Percentiles rank a stretch among this genome's conserved stretches.
These are phyloP conservation scores for Dromaius novaehollandiae DNA, from an alignment of 2,113 vertebrate species.

Conservation along the genomic window DNA sequence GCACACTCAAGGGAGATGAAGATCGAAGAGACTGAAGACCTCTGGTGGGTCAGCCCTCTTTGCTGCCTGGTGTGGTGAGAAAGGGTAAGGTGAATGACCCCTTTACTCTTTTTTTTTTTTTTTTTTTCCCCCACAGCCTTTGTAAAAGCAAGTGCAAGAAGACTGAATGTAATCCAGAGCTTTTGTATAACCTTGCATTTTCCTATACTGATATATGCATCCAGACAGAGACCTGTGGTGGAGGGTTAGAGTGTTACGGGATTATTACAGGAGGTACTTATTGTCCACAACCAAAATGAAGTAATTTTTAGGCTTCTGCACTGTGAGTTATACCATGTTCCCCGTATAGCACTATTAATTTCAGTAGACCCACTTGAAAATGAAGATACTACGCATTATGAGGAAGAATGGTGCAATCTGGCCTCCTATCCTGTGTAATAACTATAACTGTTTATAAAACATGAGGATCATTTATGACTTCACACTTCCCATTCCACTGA, in stretches of 20 bases:
- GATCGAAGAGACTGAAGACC: neutral
- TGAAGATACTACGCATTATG: neutral
- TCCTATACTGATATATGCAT: neutral
- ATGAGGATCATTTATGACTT: constrained; percentile 14
- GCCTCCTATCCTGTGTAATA: neutral
- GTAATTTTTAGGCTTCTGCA: neutral
- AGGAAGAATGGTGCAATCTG: constrained; percentile 30
- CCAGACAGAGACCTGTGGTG: neutral
- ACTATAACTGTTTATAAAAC: constrained; percentile 18
- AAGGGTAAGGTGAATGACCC: too few species aligned
- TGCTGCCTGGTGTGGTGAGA: neutral
- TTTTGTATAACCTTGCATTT: neutral
- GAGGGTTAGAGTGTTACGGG: neutral
- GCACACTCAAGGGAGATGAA: neutral
- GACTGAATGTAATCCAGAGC: neutral
- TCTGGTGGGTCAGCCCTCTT: neutral
- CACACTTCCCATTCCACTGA: neutral
- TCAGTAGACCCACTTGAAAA: neutral
- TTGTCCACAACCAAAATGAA: neutral
- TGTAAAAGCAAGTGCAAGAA: neutral
- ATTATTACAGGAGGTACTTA: neutral
- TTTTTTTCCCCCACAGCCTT: neutral
- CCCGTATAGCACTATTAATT: neutral
- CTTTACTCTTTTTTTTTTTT: neutral
- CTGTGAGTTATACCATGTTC: neutral